A percentile compares a stretch with the other conserved stretches of the same genome.
Conservation (phyloP, 2,888 invertebrate genomes). For the Acrobasis repandana region DNA sequence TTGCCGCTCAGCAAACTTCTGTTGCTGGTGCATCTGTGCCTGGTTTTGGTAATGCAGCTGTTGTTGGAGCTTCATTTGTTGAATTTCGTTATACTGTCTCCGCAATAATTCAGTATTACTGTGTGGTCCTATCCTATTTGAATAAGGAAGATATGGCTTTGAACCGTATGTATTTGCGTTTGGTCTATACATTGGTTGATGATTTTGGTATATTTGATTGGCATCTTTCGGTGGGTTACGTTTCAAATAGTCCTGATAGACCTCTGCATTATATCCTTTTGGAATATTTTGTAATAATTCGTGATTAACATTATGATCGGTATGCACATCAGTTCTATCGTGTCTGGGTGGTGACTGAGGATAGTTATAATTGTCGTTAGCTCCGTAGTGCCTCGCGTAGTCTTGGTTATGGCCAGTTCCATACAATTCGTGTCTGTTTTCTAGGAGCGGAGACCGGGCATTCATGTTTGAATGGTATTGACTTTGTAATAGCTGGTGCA, state of each 20-base stretch:
- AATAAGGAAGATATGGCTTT: constrained; percentile 78
- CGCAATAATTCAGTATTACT: constrained; percentile 84
- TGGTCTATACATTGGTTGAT: constrained; percentile 75
- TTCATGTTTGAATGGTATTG: constrained; percentile 76
- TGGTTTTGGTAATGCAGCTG: constrained; percentile 85
- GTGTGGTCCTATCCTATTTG: constrained; percentile 76
- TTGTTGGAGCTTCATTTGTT: constrained; percentile 85
- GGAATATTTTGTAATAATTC: constrained; percentile 73
- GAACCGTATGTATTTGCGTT: constrained; percentile 74
- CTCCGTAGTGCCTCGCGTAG: constrained; percentile 79
- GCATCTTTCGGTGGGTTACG: constrained; percentile 82
- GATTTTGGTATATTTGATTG: constrained; percentile 83
- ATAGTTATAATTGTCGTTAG: constrained; percentile 81
- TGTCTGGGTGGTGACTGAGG: constrained; percentile 74
- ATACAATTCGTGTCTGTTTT: constrained; percentile 83
- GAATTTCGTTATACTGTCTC: constrained; percentile 84
- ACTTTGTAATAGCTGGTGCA: constrained; percentile 78
- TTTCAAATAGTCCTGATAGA: constrained; percentile 81
- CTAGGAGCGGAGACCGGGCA: constrained; percentile 76
- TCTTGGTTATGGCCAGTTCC: constrained; percentile 80
- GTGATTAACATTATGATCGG: constrained; percentile 74
- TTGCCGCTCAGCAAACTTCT: constrained; percentile 85
- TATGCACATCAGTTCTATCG: constrained; percentile 70
- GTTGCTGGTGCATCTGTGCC: constrained; percentile 84
- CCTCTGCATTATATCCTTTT: constrained; percentile 83